Evolutionary conservation across 2,888 invertebrate species (phyloP).

Genomic region (Rhaphigaster nebulosa): DNA sequence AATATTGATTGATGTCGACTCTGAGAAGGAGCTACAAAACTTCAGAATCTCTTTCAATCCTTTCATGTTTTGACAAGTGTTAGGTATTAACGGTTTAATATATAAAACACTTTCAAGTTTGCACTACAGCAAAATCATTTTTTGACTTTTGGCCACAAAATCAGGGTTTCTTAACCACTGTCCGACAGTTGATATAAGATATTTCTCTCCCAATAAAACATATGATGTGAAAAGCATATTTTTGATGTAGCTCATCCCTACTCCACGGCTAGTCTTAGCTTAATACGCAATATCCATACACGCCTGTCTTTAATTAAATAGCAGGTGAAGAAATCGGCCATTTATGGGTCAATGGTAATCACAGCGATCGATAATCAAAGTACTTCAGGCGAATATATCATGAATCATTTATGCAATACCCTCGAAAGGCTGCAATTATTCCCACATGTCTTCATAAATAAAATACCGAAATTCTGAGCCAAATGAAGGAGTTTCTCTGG

Average conservation of each 20-base stretch:
- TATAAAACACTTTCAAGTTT: too few relatives aligned
- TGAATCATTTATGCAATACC: background rate
- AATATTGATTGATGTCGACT: too few relatives aligned
- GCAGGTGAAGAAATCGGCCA: background rate
- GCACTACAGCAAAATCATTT: too few relatives aligned
- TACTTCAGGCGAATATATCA: background rate
- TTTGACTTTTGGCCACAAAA: too few relatives aligned
- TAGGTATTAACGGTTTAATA: too few relatives aligned
- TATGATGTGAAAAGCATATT: too few relatives aligned
- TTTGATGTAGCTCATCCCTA: background rate
- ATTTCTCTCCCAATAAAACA: too few relatives aligned
- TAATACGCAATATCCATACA: background rate
- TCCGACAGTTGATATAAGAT: too few relatives aligned
- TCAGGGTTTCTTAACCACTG: too few relatives aligned
- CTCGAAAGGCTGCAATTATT: background rate
- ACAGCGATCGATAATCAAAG: background rate
- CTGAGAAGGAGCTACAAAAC: too few relatives aligned
- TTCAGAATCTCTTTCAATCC: too few relatives aligned
- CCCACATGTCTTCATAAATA: slow-evolving; percentile 1
- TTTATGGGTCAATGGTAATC: background rate
- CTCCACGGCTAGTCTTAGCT: background rate
- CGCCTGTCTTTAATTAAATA: background rate
- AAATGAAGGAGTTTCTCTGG: background rate
- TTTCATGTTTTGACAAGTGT: too few relatives aligned
- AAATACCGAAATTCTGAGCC: background rate